Evolutionary conservation across 2,888 invertebrate genomes (phyloP).

Genomic region (Acrobasis repandana): DNA sequence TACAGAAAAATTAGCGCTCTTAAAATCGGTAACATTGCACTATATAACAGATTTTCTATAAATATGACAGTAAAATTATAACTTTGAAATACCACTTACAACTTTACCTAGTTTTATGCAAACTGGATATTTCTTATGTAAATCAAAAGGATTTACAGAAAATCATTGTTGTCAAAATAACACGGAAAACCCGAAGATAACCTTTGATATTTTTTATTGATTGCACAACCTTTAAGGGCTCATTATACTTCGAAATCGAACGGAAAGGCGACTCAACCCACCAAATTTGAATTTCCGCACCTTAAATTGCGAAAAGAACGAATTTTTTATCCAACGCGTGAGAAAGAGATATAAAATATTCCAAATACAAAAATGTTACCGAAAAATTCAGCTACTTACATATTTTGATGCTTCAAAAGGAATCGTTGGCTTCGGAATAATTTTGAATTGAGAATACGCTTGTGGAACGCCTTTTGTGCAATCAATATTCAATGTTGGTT

Average conservation of each 20-base stretch:
- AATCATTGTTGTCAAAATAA: slow-evolving; percentile 24
- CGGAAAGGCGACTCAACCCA: slow-evolving; percentile 79
- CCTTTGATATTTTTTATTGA: slow-evolving; percentile 70
- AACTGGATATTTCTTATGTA: too few species aligned
- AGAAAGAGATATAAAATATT: slow-evolving; percentile 52
- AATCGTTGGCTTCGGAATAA: slow-evolving; percentile 74
- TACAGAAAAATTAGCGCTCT: too few species aligned
- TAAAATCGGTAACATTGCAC: too few species aligned
- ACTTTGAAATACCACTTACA: too few species aligned
- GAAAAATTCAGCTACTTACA: slow-evolving; percentile 79
- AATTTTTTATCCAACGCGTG: slow-evolving; percentile 30
- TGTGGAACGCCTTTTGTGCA: slow-evolving; percentile 81
- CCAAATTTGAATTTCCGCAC: slow-evolving; percentile 80
- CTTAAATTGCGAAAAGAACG: slow-evolving; percentile 54
- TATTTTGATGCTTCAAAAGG: slow-evolving; percentile 81
- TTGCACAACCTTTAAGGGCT: slow-evolving; percentile 74
- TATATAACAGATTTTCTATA: too few species aligned
- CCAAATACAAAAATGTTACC: slow-evolving; percentile 71
- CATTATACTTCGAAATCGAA: slow-evolving; percentile 75
- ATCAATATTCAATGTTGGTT: slow-evolving; percentile 82
- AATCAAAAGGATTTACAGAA: neutral
- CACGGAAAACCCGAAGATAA: slow-evolving; percentile 32
- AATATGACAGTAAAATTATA: too few species aligned
- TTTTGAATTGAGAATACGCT: slow-evolving; percentile 83
- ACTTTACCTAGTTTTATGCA: too few species aligned